Evolutionary conservation across 2,888 invertebrate genomes (phyloP), one percentile per base, ranked within the genome.

Genomic region (Cecidostiba fungosa): DNA sequence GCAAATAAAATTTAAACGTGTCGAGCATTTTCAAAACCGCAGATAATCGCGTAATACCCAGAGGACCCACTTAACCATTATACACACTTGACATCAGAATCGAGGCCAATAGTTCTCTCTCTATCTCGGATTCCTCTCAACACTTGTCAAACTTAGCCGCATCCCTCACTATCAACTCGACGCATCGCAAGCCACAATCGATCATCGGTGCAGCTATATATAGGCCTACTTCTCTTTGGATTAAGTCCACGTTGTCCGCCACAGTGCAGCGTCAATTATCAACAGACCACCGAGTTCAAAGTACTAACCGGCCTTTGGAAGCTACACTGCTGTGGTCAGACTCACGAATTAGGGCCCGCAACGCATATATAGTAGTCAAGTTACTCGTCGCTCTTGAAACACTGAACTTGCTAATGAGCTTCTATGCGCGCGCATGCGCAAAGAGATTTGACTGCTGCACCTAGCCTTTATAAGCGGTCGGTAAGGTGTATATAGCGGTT

Each of bases 361-460:
- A 26, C 14, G 29, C 29, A n/a, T 16, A 50, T 50, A 1, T 19
- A 3, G n/a, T 36, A 14, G 32, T 36, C 26, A 26, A 66, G 70
- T 43, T 43, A 23, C 43, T 47, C 36, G 23, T 43, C 26, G n/a
- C 73, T 47, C 39, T 62, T 77, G 62, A 77, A 77, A 77, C 26
- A 16, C 39, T 77, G 23, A 62, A 39, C 36, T 23, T 26, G 77
- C 62, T 77, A 77, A 77, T 77, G 62, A 77, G 77, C 62, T 77
- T 77, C 59, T 8, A 39, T 32, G 36, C 29, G 77, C 12, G 77
- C 59, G 77, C 77, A 26, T 16, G 62, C 39, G 39, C 23, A 23
- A 6, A 5, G 16, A 6, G 36, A 0, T 16, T 10, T 10, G 59
- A 0, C n/a, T 3, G n/a, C 23, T 54, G n/a, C 1, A 1, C 59